Base-by-base conservation (phyloP, 2,113 vertebrate species). In the Oryzias woworae region DNA sequence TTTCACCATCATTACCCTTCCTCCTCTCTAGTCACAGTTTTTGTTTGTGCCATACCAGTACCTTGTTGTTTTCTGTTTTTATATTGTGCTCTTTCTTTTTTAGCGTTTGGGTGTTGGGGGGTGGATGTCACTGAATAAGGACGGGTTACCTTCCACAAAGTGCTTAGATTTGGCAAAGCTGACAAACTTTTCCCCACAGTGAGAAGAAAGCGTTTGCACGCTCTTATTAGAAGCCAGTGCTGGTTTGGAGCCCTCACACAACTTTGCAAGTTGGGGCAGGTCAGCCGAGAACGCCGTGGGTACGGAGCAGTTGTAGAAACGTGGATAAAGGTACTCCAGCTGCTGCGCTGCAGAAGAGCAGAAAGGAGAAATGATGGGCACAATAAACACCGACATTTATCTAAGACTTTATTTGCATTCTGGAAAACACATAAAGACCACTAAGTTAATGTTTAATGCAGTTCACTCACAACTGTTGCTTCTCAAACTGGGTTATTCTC, bases 261-360 rank as follows among this genome's bases (percentile, higher is more conserved):
- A 85, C 67, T 89, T 84, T 50, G 87, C 80, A 73, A 98, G 71
- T 63, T 83, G 85, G 24, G 88, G 23, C 46, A 98, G 86, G 23
- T 94, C 87, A 22, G 50, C 66, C 22, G 62, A 71, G 79, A 95
- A 97, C 1, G 53, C 46, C 17, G 57, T 44, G 1, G 96, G 94
- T 17, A 97, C 87, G 14, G 92, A 96, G 73, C 94, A 98, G 79
- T 93, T 96, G 60, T 96, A 98, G 72, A 95, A 53, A 24, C 90
- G 93, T 58, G 96, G 96, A 74, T 93, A 92, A 65, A 91, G 84
- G 77, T 89, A 92, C 44, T 83, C 75, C 83, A 98, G 76, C 80
- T 98, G 96, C 60, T 89, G 85, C 24, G 90, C 95, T 97, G 78
- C 75, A 80, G 58, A 15, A 28, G 2, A 51, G 57, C 41, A 66